Evolutionary conservation across 2,113 vertebrate species (phyloP).

Genomic region (Rhegmatorhina hoffmannsi): DNA sequence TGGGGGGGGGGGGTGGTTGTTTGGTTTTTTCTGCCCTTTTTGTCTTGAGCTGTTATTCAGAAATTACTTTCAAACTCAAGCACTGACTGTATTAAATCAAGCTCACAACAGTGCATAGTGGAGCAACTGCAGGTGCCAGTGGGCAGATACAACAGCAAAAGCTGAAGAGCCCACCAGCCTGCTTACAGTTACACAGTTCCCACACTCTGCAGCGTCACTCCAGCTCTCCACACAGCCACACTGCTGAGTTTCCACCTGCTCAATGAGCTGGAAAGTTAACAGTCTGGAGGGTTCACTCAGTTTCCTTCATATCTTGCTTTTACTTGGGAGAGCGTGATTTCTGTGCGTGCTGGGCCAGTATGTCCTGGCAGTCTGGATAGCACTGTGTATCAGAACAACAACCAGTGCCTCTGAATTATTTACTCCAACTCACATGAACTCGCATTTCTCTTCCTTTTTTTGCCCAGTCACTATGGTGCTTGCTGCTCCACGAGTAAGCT

Average conservation of each 20-base stretch:
- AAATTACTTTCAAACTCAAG: neutral
- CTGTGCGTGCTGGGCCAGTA: neutral
- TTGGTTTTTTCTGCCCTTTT: neutral
- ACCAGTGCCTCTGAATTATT: constrained; percentile 47
- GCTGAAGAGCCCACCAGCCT: neutral
- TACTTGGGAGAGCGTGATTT: neutral
- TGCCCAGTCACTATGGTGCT: neutral
- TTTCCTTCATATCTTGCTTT: neutral
- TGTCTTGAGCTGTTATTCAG: neutral
- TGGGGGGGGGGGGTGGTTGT: no score
- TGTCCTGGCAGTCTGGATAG: neutral
- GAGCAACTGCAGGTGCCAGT: neutral
- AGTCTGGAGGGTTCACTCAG: neutral
- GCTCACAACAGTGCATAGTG: neutral
- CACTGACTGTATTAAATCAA: neutral
- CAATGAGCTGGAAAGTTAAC: neutral
- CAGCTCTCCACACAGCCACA: neutral
- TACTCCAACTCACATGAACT: constrained; percentile 49
- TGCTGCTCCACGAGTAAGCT: neutral
- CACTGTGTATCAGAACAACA: neutral
- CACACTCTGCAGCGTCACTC: neutral
- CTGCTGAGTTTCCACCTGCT: neutral
- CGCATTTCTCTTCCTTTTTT: constrained; percentile 5
- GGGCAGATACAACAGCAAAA: neutral
- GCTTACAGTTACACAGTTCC: neutral